Conservation (phyloP, 2,797 vertebrate genomes). For the Chaenodraco wilsoni region DNA sequence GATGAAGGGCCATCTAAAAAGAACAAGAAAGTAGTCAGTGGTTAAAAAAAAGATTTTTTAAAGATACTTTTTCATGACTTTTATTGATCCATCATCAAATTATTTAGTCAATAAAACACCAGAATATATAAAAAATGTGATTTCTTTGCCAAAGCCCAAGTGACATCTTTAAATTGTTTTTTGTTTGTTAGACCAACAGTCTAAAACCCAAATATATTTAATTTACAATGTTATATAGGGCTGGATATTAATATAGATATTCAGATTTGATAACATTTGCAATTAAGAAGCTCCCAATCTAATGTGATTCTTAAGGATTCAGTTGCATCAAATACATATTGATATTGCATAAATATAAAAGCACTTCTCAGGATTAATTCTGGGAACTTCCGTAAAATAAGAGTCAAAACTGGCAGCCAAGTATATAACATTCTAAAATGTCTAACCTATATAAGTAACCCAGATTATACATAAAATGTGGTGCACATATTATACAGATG, state of each 20-base stretch:
- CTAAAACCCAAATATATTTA: too few species aligned
- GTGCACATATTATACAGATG: not conserved
- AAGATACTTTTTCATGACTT: not conserved
- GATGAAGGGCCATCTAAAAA: constrained; percentile 66
- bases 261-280: not conserved
- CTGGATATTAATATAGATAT: not conserved
- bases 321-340: not conserved
- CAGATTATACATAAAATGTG: not conserved
- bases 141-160: not conserved
- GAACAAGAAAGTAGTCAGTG: not conserved
- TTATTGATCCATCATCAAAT: not conserved
- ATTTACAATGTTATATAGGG: not conserved
- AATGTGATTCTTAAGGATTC: not conserved
- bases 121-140: too few species aligned
- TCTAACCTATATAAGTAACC: not conserved
- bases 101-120: not conserved
- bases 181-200: not conserved
- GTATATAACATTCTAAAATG: not conserved
- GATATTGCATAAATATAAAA: not conserved
- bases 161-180: not conserved
- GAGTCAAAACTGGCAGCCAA: not conserved
- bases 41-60: not conserved
- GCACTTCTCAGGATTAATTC: too few species aligned
- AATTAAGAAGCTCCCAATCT: not conserved
- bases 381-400: not conserved